Evolutionary conservation across 2,797 vertebrate genomes (phyloP).

Genomic region (Characodon lateralis): DNA sequence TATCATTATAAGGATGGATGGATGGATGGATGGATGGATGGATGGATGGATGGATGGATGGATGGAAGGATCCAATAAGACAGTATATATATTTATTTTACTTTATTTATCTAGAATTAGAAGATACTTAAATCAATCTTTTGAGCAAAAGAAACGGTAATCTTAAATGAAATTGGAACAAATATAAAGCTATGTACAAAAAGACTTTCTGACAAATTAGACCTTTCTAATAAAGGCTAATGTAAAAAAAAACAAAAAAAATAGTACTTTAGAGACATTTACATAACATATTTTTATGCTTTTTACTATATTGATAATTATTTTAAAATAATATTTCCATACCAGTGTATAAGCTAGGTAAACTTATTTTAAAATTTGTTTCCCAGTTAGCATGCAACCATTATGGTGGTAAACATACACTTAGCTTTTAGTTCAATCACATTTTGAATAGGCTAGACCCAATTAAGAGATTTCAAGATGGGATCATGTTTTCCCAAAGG

Average conservation of each 20-base stretch:
- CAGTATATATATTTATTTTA: no score
- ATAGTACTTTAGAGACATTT: not conserved
- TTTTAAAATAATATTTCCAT: not conserved
- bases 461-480: conserved; percentile 28
- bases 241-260: not conserved
- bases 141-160: no score
- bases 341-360: not conserved
- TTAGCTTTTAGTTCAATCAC: conserved; percentile 12
- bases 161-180: no score
- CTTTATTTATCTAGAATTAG: no score
- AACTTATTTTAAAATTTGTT: conserved; percentile 1
- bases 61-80: no score
- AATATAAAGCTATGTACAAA: no score
- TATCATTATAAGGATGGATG: no score
- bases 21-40: no score
- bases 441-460: conserved; percentile 11
- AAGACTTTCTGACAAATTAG: no score
- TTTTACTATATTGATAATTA: not conserved
- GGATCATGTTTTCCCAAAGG: conserved; percentile 13
- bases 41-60: no score
- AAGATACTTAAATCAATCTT: no score
- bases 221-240: not conserved
- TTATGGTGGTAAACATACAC: conserved; percentile 7
- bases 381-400: not conserved
- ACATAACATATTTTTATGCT: not conserved